Conservation (phyloP, 1,140 invertebrate species). For the Ceratina japonica region DNA sequence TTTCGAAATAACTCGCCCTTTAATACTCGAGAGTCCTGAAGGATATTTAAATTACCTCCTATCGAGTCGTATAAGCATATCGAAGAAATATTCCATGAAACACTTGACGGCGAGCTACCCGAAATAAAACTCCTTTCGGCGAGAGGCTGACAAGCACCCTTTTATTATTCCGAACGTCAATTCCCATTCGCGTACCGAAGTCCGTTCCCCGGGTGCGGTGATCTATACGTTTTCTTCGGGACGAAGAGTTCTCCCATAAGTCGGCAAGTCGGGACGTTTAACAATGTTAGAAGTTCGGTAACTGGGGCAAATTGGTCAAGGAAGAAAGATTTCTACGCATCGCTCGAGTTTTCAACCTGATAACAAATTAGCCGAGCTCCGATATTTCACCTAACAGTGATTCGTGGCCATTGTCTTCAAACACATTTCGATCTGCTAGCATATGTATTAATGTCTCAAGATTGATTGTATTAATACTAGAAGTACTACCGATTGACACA, state of each 20-base stretch:
- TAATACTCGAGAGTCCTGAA: background rate
- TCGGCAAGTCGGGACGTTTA: slow-evolving; percentile 55
- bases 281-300: slow-evolving; percentile 62
- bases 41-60: background rate
- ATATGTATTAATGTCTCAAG: too few relatives aligned
- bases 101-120: slow-evolving; percentile 29
- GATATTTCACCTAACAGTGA: slow-evolving; percentile 60
- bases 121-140: slow-evolving; percentile 33
- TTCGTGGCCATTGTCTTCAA: slow-evolving; percentile 21
- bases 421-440: too few relatives aligned
- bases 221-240: slow-evolving; percentile 56
- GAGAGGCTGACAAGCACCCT: slow-evolving; percentile 22
- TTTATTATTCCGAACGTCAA: slow-evolving; percentile 56
- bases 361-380: slow-evolving; percentile 64
- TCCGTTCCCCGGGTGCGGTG: slow-evolving; percentile 26
- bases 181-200: slow-evolving; percentile 47
- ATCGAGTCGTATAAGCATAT: slow-evolving; percentile 13
- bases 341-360: slow-evolving; percentile 45
- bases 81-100: slow-evolving; percentile 32
- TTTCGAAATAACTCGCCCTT: background rate
- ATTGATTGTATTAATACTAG: too few relatives aligned
- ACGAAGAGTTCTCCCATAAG: slow-evolving; percentile 44
- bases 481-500: too few relatives aligned
- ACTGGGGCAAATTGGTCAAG: slow-evolving; percentile 64
- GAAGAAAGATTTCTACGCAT: slow-evolving; percentile 57